Base-by-base conservation (phyloP, 2,888 invertebrate genomes). In the Himalopsyche japonica region DNA sequence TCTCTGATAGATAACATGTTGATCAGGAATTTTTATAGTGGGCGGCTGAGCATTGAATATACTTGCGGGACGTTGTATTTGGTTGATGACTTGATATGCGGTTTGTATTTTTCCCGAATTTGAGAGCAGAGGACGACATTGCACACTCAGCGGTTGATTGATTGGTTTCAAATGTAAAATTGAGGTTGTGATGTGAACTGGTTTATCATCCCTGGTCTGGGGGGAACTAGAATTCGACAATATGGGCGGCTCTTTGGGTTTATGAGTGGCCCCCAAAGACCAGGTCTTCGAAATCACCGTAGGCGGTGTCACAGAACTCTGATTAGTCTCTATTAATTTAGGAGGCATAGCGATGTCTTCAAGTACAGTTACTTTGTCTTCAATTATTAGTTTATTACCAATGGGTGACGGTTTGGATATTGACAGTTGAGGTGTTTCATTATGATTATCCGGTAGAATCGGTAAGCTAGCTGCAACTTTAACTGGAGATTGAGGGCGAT, bases 1-100 rank as follows among this genome's bases (percentile, higher is more conserved):
- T 88, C 92, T 92, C 88, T 91, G 92, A 88, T 92, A 92, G 47
- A 92, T 87, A 84, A 92, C 89, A 87, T 92, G 92, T 80, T 91
- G 90, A 70, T 94, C 94, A 4, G 95, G 94, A 88, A 95, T 93
- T 88, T 94, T 94, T 20, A 95, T 94, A 0, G 94, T 94, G 5
- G 95, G 93, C 18, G 95, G 93, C 88, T 95, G 95, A 90, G 94
- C 92, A 86, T 91, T 93, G 10, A 88, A 90, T 84, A 91, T 91
- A 88, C 90, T 89, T 27, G 89, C 88, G 57, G 90, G 90, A 85
- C 91, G 90, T 85, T 90, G 91, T 85, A 91, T 90, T 86, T 91
- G 91, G 88, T 91, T 92, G 64, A 92, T 90, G 48, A 92, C 91
- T 89, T 92, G 92, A 88, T 91, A 92, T 15, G 92, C 91, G 27